Evolutionary conservation across 2,797 vertebrate genomes (phyloP).

Genomic region (Leptodactylus fallax): DNA sequence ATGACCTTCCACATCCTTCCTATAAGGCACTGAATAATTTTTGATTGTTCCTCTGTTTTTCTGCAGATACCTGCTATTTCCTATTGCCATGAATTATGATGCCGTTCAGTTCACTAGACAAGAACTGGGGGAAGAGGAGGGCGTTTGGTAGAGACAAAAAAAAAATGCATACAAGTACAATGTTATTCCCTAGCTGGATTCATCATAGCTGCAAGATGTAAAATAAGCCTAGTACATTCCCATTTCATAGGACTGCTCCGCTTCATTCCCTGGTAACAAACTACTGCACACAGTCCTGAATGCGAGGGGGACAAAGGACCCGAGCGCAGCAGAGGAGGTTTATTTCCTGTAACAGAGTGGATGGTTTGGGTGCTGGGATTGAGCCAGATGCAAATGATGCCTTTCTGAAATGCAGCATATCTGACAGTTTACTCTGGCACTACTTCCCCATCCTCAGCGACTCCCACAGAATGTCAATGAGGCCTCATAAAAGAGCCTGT

Average conservation of each 20-base stretch:
- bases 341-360: constrained; percentile 21
- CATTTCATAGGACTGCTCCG: background rate
- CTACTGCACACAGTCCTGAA: background rate
- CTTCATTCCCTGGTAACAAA: constrained; percentile 7
- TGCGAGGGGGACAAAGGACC: background rate
- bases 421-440: constrained; percentile 29
- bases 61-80: background rate
- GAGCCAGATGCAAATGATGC: constrained; percentile 43
- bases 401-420: constrained; percentile 18
- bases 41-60: background rate
- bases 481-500: constrained; percentile 35
- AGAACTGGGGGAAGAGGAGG: background rate
- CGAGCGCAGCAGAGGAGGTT: background rate
- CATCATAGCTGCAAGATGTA: background rate
- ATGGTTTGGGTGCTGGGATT: background rate
- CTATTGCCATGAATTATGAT: background rate
- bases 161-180: background rate
- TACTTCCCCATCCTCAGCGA: background rate
- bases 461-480: constrained; percentile 43
- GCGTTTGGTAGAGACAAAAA: background rate
- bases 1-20: background rate
- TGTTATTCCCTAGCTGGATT: background rate
- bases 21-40: background rate
- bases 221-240: background rate
- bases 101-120: background rate